Conservation (phyloP, 2,888 invertebrate genomes). For the Tenthredo scrophulariae region DNA sequence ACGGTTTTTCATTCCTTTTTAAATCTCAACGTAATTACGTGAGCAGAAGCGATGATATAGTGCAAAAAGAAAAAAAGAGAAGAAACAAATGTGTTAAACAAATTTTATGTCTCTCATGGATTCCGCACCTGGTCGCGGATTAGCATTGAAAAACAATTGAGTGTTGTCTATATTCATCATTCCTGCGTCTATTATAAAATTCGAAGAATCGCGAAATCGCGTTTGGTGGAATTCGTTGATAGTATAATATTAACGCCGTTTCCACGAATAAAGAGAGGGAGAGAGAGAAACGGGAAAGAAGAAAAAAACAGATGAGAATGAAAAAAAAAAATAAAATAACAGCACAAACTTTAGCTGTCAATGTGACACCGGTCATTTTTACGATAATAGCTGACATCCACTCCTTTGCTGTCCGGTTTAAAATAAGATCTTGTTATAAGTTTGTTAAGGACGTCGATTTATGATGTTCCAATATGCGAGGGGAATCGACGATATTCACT, state of each 20-base stretch:
- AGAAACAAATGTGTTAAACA: slow-evolving; percentile 1
- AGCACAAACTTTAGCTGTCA: slow-evolving; percentile 26
- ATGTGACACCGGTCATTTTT: slow-evolving; percentile 39
- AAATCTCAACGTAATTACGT: not conserved
- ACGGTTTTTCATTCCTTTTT: slow-evolving; percentile 11
- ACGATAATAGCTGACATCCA: slow-evolving; percentile 31
- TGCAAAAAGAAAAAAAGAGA: not conserved
- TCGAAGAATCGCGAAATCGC: slow-evolving; percentile 1
- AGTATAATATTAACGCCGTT: slow-evolving; percentile 17
- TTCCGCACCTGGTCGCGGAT: not conserved
- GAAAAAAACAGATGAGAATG: not conserved
- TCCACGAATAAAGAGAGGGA: not conserved
- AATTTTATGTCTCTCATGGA: slow-evolving; percentile 7
- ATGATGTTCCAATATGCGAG: slow-evolving; percentile 3
- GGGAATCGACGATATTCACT: slow-evolving; percentile 18
- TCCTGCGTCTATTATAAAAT: not conserved
- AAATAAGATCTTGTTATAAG: slow-evolving; percentile 41
- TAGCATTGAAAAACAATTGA: slow-evolving; percentile 39
- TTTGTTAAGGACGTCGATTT: slow-evolving; percentile 29
- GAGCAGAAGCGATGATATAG: not conserved
- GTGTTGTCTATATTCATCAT: slow-evolving; percentile 10
- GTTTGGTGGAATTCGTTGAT: slow-evolving; percentile 23
- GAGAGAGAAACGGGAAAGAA: not conserved
- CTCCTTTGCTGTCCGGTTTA: slow-evolving; percentile 23
- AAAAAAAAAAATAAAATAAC: not conserved